phyloP scores from a whole-genome alignment of 2,888 invertebrate genomes.

The Abscondita cerata region DNA sequence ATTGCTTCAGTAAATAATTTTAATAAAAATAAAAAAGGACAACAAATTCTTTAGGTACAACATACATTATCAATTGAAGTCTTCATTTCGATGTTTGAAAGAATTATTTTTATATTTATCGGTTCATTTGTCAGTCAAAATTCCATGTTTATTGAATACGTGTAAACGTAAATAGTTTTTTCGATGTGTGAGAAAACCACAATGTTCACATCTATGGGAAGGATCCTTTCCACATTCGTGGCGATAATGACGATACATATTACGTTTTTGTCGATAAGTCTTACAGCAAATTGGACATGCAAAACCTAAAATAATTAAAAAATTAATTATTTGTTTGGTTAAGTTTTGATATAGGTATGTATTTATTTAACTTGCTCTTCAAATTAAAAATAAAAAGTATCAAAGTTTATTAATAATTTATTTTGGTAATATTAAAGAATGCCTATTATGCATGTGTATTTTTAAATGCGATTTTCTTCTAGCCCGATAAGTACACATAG shows the following conservation, averaged over 20 bases:
- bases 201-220: conserved; percentile 18
- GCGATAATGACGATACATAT: conserved; percentile 39
- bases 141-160: conserved; percentile 17
- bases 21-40: too few species aligned
- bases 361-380: background rate
- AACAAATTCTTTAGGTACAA: too few species aligned
- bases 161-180: conserved; percentile 24
- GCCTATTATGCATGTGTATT: background rate
- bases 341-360: background rate
- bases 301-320: conserved; percentile 22
- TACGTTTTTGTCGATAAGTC: conserved; percentile 41
- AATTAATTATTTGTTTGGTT: background rate
- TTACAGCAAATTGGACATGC: conserved; percentile 37
- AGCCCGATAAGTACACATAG: conserved; percentile 18
- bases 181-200: conserved; percentile 19
- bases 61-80: too few species aligned
- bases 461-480: conserved; percentile 19
- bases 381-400: too few species aligned
- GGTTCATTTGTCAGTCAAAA: too few species aligned
- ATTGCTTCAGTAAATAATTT: too few species aligned
- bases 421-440: too few species aligned
- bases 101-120: too few species aligned
- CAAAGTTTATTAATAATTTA: too few species aligned
- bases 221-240: conserved; percentile 44
- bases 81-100: too few species aligned